Conservation (phyloP, 2,797 vertebrate genomes). For the Hemibagrus guttatus region DNA sequence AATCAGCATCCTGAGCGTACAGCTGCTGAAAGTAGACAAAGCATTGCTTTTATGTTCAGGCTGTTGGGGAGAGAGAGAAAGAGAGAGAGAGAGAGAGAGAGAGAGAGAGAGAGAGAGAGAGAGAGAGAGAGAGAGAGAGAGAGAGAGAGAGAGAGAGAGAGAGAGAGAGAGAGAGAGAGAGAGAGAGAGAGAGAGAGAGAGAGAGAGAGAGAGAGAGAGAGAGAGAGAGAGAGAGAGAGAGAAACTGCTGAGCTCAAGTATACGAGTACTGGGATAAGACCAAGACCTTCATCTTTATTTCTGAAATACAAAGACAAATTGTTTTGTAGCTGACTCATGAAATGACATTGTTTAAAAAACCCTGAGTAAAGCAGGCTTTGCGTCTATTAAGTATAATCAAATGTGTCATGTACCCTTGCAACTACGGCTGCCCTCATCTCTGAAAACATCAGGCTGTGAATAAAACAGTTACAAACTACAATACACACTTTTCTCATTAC, state of each 20-base stretch:
- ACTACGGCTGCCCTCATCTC: neutral
- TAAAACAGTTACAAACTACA: neutral
- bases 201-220: neutral
- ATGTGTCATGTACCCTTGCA: neutral
- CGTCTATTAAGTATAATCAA: neutral
- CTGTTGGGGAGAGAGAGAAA: neutral
- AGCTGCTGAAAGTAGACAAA: constrained; percentile 32
- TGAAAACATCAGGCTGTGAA: neutral
- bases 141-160: too few species aligned
- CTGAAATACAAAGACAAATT: constrained; percentile 6
- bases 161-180: neutral
- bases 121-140: neutral
- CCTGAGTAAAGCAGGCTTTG: neutral
- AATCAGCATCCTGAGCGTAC: constrained; percentile 37
- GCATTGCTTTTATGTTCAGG: constrained; percentile 15
- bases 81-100: neutral
- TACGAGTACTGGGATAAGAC: neutral
- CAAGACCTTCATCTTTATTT: constrained; percentile 22
- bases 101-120: neutral
- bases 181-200: neutral
- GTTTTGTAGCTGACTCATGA: constrained; percentile 19
- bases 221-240: neutral
- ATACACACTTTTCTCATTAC: neutral
- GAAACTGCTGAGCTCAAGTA: constrained; percentile 1
- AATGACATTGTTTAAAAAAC: neutral